These are phyloP conservation scores for Buceros bicornis DNA, from an alignment of 2,797 vertebrate species.

Conservation along the genomic window DNA sequence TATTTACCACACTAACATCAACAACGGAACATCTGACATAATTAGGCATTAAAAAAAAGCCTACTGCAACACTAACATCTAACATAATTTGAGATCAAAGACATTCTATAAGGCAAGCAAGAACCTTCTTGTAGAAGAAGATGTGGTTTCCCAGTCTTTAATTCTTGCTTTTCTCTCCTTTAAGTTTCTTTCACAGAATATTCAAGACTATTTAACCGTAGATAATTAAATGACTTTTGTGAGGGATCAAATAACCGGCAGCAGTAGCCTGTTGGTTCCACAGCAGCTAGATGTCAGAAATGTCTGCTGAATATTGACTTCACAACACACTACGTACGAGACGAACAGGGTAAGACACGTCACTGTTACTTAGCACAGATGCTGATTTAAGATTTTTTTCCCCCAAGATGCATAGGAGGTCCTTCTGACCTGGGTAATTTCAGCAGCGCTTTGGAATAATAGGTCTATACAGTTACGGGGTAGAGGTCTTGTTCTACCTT, in stretches of 20 bases:
- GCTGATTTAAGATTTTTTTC: neutral
- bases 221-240: constrained; percentile 10
- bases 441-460: neutral
- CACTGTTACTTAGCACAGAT: neutral
- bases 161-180: constrained; percentile 3
- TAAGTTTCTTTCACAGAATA: constrained; percentile 15
- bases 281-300: neutral
- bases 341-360: accelerated
- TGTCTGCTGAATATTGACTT: neutral
- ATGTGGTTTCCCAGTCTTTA: constrained; percentile 9
- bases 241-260: neutral
- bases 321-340: neutral
- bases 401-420: neutral
- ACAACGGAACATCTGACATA: constrained; percentile 28
- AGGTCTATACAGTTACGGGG: neutral
- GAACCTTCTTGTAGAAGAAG: constrained; percentile 37
- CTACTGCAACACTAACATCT: neutral
- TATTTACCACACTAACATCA: constrained; percentile 54
- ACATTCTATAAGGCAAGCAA: constrained; percentile 37
- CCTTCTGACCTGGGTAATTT: neutral
- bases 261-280: neutral
- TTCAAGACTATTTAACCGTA: constrained; percentile 13
- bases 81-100: constrained; percentile 57
- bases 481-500: neutral
- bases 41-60: neutral